Percentiles rank a stretch among this genome's conserved stretches.
These are phyloP conservation scores for Myrmecophaga tridactyla DNA, from an alignment of 2,113 vertebrate genomes.

Conservation along the genomic window DNA sequence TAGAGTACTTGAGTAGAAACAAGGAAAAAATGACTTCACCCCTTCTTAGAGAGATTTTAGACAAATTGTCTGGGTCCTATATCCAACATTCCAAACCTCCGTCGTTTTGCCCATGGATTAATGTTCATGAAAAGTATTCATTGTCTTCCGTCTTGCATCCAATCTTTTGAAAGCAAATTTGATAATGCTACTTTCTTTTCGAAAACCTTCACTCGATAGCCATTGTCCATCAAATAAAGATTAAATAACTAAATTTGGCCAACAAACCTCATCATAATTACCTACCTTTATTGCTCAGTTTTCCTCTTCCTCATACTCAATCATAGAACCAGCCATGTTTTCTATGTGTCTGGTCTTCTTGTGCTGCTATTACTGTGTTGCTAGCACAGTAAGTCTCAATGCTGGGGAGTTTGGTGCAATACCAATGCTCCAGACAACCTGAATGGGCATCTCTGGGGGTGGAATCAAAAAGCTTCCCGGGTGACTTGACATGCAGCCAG, in stretches of 20 bases:
- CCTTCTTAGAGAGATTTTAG: not conserved
- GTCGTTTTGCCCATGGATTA: not conserved
- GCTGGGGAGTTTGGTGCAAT: not conserved
- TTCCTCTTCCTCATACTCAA: not conserved
- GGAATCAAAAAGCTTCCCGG: not conserved
- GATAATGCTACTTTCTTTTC: not conserved
- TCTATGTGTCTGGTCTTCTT: not conserved
- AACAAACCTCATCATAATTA: not conserved
- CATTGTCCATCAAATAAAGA: not conserved
- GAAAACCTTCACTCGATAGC: not conserved
- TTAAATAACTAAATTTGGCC: not conserved
- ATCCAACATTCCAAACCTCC: not conserved
- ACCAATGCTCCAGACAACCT: not conserved
- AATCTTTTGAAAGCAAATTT: constrained; percentile 11
- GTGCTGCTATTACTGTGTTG: not conserved
- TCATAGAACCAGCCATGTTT: rapidly evolving
- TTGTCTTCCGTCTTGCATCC: not conserved
- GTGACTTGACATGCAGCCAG: not conserved
- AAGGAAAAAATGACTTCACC: not conserved
- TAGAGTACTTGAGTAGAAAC: not conserved
- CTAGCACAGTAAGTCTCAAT: not conserved
- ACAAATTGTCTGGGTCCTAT: not conserved
- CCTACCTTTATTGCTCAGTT: not conserved
- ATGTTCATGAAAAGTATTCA: not conserved
- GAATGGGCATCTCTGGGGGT: not conserved